Percentiles rank a stretch among this genome's conserved stretches.
Evolutionary conservation across 23 tunicate species (phyloP).

Genomic region (Diplosoma virens): DNA sequence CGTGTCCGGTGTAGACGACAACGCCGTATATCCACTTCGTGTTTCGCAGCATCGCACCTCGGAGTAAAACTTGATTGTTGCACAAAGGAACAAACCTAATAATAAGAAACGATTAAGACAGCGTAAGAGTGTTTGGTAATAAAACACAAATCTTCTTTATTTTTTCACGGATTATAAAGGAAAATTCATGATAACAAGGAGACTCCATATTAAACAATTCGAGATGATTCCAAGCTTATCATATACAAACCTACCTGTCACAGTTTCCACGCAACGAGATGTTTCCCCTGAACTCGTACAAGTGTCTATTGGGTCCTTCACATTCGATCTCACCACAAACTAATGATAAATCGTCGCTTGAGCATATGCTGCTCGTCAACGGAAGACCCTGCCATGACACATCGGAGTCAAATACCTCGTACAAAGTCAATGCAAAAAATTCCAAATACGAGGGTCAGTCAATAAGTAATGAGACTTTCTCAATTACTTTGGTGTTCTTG

Average conservation of each 20-base stretch:
- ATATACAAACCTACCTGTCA: slow-evolving; percentile 34
- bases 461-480: too few species aligned
- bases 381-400: slow-evolving; percentile 72
- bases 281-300: slow-evolving; percentile 90
- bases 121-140: too few species aligned
- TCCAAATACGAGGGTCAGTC: too few species aligned
- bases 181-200: too few species aligned
- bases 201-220: too few species aligned
- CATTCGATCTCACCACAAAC: slow-evolving; percentile 64
- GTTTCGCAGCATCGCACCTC: slow-evolving; percentile 96
- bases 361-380: slow-evolving; percentile 42
- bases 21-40: slow-evolving; percentile 94
- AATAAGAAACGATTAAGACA: too few species aligned
- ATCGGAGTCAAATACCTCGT: too few species aligned
- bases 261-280: slow-evolving; percentile 35
- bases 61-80: slow-evolving; percentile 66
- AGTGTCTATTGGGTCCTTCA: slow-evolving; percentile 87
- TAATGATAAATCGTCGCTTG: slow-evolving; percentile 35
- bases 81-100: slow-evolving; percentile 61
- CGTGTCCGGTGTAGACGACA: slow-evolving; percentile 97
- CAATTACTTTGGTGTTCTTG: too few species aligned
- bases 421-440: too few species aligned
- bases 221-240: too few species aligned
- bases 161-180: too few species aligned
- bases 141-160: too few species aligned